A percentile compares a stretch with the other conserved stretches of the same genome.
These are phyloP conservation scores for Poicephalus gulielmi DNA, from an alignment of 2,113 vertebrate species.

Conservation along the genomic window DNA sequence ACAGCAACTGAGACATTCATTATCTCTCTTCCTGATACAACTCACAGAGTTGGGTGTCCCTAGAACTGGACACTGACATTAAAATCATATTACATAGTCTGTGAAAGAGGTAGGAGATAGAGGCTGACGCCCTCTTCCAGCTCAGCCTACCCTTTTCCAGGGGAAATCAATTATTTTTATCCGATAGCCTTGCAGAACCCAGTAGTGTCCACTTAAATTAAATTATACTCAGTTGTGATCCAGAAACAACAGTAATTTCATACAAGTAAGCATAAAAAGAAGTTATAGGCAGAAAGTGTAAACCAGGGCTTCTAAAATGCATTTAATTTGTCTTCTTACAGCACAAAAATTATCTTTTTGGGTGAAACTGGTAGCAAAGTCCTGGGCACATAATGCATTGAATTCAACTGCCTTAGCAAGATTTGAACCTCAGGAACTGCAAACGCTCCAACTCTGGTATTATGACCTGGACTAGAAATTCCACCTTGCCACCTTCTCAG, in stretches of 20 bases:
- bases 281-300: neutral
- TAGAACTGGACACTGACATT: neutral
- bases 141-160: neutral
- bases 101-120: constrained; percentile 9
- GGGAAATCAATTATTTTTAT: neutral
- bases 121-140: neutral
- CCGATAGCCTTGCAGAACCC: neutral
- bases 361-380: neutral
- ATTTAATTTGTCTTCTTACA: neutral
- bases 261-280: neutral
- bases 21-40: neutral
- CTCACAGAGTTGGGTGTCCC: neutral
- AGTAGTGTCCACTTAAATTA: neutral
- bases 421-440: neutral
- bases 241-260: neutral
- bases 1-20: neutral
- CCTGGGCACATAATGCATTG: neutral
- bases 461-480: neutral
- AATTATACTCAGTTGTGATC: neutral
- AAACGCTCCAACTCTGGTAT: neutral
- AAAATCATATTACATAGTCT: constrained; percentile 9
- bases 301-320: neutral
- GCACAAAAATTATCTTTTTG: neutral
- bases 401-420: neutral
- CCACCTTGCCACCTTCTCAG: neutral